These are phyloP conservation scores for Apostichopus japonicus DNA, from an alignment of 35 echinoderm and acorn worm species.

Conservation along the genomic window DNA sequence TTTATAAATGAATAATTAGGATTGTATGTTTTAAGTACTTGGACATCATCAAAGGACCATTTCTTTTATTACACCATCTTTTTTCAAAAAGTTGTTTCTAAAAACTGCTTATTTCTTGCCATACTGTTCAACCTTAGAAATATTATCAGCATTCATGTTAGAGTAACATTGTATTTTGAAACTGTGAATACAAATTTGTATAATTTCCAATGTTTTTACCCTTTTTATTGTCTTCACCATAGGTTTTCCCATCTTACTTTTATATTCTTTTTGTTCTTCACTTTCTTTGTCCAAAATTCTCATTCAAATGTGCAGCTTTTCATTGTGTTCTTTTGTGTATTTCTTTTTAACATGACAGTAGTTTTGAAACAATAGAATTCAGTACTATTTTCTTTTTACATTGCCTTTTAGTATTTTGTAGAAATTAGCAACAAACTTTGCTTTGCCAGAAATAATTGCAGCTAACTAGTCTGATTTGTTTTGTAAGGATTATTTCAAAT, in stretches of 20 bases:
- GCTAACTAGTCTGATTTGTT: background rate
- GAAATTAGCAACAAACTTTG: background rate
- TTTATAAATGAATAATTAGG: no score
- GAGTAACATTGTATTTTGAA: background rate
- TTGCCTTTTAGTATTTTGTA: constrained; percentile 1
- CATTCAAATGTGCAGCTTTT: constrained; percentile 1
- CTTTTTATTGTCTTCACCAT: background rate
- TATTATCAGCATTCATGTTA: no score
- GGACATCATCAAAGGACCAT: no score
- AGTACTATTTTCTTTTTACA: constrained; percentile 4
- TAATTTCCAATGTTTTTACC: background rate
- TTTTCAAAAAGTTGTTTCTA: no score
- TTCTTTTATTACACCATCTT: no score
- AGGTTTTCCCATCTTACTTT: background rate
- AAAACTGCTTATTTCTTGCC: background rate
- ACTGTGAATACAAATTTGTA: background rate
- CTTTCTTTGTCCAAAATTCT: background rate
- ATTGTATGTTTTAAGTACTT: no score
- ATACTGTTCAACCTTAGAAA: background rate
- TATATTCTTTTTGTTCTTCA: background rate
- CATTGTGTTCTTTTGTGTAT: background rate
- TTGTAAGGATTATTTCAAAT: no score
- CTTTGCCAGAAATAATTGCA: background rate
- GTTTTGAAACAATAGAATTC: constrained; percentile 24
- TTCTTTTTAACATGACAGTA: constrained; percentile 2